A percentile compares a stretch with the other conserved stretches of the same genome.
Conservation (phyloP, 2,888 invertebrate species). For the Papilio elwesi region DNA sequence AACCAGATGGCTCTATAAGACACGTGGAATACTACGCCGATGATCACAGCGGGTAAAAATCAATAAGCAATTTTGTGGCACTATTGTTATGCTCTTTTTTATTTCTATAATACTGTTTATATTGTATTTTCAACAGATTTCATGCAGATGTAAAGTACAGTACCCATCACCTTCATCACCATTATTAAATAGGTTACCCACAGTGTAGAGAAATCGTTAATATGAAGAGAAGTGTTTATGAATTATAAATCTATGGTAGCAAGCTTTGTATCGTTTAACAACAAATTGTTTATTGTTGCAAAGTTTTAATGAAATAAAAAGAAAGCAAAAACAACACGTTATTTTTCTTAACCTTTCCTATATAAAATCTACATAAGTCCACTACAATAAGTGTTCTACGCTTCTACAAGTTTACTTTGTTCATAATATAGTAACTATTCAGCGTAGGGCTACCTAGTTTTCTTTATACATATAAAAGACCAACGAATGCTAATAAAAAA, state of each 20-base stretch:
- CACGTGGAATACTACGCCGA: slow-evolving; percentile 79
- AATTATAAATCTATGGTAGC: not conserved
- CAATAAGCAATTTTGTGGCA: not conserved
- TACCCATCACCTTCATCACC: slow-evolving; percentile 63
- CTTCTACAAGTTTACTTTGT: too few relatives aligned
- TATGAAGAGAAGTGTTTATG: not conserved
- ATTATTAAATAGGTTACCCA: slow-evolving; percentile 15
- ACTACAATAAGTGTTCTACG: too few relatives aligned
- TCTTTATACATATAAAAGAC: too few relatives aligned
- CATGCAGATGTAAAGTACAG: slow-evolving; percentile 65
- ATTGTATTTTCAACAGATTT: slow-evolving; percentile 31
- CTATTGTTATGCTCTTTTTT: not conserved
- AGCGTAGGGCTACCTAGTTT: too few relatives aligned
- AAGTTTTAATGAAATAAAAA: not conserved
- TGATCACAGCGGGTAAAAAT: slow-evolving; percentile 70
- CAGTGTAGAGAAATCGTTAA: not conserved
- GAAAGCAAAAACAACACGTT: not conserved
- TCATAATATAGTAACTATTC: too few relatives aligned
- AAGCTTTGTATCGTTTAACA: not conserved
- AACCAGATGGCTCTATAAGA: slow-evolving; percentile 77
- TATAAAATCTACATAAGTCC: too few relatives aligned
- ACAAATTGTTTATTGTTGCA: not conserved
- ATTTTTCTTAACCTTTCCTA: not conserved
- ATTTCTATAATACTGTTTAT: not conserved
- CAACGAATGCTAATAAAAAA: too few relatives aligned